Evolutionary conservation across 2,797 vertebrate genomes (phyloP), one percentile per base, ranked within the genome.

Genomic region (Anolis apletophallus): DNA sequence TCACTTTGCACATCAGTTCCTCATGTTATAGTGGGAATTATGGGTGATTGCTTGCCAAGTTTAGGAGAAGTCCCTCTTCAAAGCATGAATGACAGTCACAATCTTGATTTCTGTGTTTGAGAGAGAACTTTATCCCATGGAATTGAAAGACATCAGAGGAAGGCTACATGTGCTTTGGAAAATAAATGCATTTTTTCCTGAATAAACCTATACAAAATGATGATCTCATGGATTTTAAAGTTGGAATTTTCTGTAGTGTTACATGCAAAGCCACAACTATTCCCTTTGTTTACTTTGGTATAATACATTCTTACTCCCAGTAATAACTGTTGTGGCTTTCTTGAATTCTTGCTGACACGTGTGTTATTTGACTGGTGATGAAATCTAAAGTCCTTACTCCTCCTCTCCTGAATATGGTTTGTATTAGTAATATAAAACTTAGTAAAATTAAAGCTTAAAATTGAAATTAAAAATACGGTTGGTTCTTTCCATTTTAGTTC

Each of bases 271-370:
- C 72, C 72, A 69, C 59, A 81, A 68, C 26, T 75, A 61, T 73
- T 86, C 64, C 36, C 69, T 86, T 73, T 29, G 75, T 86, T 75
- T 68, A 29, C 73, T 40, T 81, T 40, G 46, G 32, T 26, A 32
- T 23, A 7, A 8, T 64, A 32, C 26, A 16, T n/a, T 21, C 32
- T 8, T 74, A 64, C 21, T 67, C 9, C 2, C n/a, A 72, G 54
- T 16, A 84, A 67, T 64, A 74, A 74, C 34, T 76, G 50, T 12
- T 81, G 32, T 81, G 79, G 59, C 26, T 76, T 86, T 55, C 32
- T 52, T 40, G 73, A 68, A 21, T 57, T 55, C 52, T 75, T 86
- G 72, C 61, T 81, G 85, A 81, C 17, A 36, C 32, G 46, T 84
- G 55, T 64, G 54, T 50, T 52, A 75, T 81, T 75, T 40, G 46